phyloP scores from a whole-genome alignment of 2,797 vertebrate species.

The Acomys russatus region DNA sequence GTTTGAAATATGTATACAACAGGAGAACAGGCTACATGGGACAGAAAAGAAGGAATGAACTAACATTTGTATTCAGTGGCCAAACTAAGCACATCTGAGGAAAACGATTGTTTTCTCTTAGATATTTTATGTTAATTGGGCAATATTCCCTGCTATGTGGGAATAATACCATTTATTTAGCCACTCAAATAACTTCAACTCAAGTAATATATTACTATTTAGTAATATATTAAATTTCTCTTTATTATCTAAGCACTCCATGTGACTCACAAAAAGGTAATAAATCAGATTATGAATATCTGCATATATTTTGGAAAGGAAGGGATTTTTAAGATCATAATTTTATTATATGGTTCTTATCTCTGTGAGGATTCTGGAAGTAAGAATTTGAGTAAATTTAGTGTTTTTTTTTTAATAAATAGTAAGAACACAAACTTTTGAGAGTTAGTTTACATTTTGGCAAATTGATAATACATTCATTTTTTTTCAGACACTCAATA shows the following conservation, averaged over 20 bases:
- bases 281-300: constrained; percentile 43
- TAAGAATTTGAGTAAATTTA: constrained; percentile 66
- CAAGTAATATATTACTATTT: background rate
- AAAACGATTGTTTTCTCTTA: background rate
- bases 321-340: background rate
- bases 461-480: constrained; percentile 57
- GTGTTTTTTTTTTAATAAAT: background rate
- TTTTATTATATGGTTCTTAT: constrained; percentile 31
- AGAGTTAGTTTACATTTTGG: constrained; percentile 61
- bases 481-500: constrained; percentile 70
- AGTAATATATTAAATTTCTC: background rate
- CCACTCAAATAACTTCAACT: background rate
- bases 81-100: background rate
- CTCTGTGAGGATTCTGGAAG: constrained; percentile 34
- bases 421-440: constrained; percentile 56
- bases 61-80: background rate
- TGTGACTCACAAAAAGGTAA: constrained; percentile 23
- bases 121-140: constrained; percentile 33
- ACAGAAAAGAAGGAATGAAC: background rate
- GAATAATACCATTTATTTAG: constrained; percentile 39
- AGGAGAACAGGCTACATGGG: background rate
- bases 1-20: background rate
- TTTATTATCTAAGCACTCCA: constrained; percentile 44
- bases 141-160: background rate
- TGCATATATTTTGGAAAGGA: background rate